These are phyloP conservation scores for Crotalus helleri DNA, from an alignment of 2,113 vertebrate genomes.

Conservation along the genomic window DNA sequence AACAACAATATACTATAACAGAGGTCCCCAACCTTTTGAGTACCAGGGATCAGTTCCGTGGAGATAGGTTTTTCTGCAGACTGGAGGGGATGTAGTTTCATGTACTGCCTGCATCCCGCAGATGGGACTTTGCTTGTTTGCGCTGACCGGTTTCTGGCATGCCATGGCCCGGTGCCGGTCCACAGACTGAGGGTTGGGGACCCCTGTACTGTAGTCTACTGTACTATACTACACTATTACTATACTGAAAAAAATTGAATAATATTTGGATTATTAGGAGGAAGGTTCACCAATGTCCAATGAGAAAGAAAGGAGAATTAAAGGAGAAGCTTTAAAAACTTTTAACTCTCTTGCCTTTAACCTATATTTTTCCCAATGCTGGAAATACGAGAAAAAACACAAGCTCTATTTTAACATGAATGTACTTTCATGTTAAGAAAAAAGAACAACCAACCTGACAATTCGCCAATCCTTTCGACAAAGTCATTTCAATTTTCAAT, in stretches of 20 bases:
- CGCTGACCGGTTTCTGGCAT: no score
- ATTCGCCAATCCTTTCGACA: constrained; percentile 10
- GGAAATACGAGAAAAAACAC: neutral
- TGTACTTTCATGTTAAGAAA: neutral
- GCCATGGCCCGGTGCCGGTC: no score
- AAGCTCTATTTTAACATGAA: neutral
- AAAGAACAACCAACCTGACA: neutral
- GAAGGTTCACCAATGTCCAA: neutral
- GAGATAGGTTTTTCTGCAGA: no score
- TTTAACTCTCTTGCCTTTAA: neutral
- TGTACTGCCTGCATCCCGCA: no score
- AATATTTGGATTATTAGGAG: neutral
- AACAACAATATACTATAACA: neutral
- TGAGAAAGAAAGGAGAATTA: neutral
- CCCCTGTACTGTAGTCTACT: no score
- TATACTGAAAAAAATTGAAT: neutral
- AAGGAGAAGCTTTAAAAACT: neutral
- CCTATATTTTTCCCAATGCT: fast-evolving
- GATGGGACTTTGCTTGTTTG: no score
- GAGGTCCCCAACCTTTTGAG: no score
- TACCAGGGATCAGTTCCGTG: no score
- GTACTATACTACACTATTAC: no score
- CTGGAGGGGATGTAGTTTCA: no score
- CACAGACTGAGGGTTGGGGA: no score
- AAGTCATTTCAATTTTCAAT: constrained; percentile 14